Evolutionary conservation across 2,888 invertebrate species (phyloP), one percentile per base, ranked within the genome.

Genomic region (Liodrosophila aerea): DNA sequence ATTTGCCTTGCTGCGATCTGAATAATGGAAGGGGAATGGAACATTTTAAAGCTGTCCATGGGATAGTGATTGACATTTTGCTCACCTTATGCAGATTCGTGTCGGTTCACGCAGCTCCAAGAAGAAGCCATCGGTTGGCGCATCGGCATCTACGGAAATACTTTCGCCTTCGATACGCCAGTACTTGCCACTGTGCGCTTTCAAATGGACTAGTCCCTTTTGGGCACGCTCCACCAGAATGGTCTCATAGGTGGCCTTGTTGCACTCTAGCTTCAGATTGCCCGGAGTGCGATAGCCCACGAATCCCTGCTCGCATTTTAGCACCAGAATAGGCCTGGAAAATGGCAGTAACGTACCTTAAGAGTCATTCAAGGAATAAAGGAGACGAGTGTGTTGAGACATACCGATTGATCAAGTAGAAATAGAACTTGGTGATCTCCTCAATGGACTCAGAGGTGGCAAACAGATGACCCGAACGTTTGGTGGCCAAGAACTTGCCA

Each of bases 301-400:
- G 90, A 97, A 98, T 36, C 98, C 98, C 91, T 97, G 97, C 88
- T 98, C 98, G 88, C 96, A 96, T 91, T 97, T 97, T 86, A 98
- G 91, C 85, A 98, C 97, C 88, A 98, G 91, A 87, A 97, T 96
- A 5, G 98, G 98, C 88, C 97, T 94, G 91, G 0, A 7, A 9
- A n/a, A n/a, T n/a, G n/a, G n/a, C n/a, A n/a, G n/a, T n/a, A n/a
- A n/a, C n/a, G n/a, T n/a, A n/a, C n/a, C n/a, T n/a, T n/a, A n/a
- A n/a, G n/a, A n/a, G n/a, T n/a, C n/a, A n/a, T n/a, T n/a, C n/a
- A n/a, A n/a, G n/a, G n/a, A n/a, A n/a, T n/a, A n/a, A n/a, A n/a
- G n/a, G n/a, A n/a, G n/a, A n/a, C n/a, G n/a, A n/a, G n/a, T n/a
- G 4, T 1, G 2, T 5, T 7, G 7, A 7, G 3, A 13, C 81